These are phyloP conservation scores for Pandemis heparana DNA, from an alignment of 2,888 invertebrate species.

Conservation along the genomic window DNA sequence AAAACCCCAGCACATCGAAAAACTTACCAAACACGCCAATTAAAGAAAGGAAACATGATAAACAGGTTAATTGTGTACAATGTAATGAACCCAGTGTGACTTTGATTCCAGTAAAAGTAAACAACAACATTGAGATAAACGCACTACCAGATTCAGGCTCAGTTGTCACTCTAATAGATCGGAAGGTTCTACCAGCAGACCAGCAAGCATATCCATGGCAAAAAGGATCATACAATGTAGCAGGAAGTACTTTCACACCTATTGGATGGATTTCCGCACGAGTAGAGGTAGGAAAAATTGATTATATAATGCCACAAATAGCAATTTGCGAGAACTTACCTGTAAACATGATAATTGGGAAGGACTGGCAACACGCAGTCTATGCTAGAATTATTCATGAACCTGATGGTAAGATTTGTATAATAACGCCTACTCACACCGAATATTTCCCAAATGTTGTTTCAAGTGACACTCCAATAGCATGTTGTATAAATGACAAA, in stretches of 20 bases:
- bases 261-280: too few relatives aligned
- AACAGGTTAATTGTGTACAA: background rate
- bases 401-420: constrained; percentile 12
- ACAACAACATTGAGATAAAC: background rate
- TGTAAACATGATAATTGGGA: background rate
- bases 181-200: background rate
- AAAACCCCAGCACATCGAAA: background rate
- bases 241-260: too few relatives aligned
- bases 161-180: background rate
- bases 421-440: background rate
- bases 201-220: background rate
- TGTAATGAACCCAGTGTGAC: background rate
- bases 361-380: constrained; percentile 24
- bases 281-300: too few relatives aligned
- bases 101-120: background rate
- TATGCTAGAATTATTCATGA: constrained; percentile 22
- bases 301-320: constrained; percentile 7
- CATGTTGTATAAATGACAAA: too few relatives aligned
- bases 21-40: background rate
- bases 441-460: constrained; percentile 6
- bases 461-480: too few relatives aligned
- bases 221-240: background rate
- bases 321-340: background rate
- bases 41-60: background rate
- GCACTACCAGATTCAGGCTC: background rate